Evolutionary conservation across 2,113 vertebrate genomes (phyloP).

Genomic region (Heteronetta atricapilla): DNA sequence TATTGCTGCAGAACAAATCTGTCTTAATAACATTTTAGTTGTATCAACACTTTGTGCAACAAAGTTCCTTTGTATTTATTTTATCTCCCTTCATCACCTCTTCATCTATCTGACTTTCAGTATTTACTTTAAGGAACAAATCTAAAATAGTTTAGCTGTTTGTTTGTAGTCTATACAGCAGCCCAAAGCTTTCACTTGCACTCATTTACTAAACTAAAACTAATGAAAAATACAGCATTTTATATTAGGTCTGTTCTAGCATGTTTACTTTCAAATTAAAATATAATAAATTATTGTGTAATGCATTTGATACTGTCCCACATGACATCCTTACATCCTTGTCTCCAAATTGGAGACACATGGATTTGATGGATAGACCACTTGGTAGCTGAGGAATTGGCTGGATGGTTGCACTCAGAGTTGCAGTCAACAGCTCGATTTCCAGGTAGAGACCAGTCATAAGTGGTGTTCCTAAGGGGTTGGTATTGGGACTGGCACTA

Average conservation of each 20-base stretch:
- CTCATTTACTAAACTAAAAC: not conserved
- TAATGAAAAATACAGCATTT: not conserved
- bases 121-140: not conserved
- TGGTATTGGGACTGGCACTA: not conserved
- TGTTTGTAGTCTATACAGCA: not conserved
- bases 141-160: not conserved
- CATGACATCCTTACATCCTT: too few species aligned
- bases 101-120: not conserved
- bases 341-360: too few species aligned
- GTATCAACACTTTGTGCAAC: not conserved
- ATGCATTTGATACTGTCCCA: too few species aligned
- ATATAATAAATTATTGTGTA: too few species aligned
- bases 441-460: not conserved
- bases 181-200: not conserved
- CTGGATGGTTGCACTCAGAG: too few species aligned
- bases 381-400: too few species aligned
- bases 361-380: too few species aligned
- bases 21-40: not conserved
- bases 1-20: not conserved
- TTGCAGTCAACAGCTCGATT: not conserved
- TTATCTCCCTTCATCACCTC: not conserved
- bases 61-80: not conserved
- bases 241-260: not conserved
- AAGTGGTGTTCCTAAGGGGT: not conserved
- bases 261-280: too few species aligned